Base-by-base conservation (phyloP, 2,113 vertebrate species). In the Mungos mungo region DNA sequence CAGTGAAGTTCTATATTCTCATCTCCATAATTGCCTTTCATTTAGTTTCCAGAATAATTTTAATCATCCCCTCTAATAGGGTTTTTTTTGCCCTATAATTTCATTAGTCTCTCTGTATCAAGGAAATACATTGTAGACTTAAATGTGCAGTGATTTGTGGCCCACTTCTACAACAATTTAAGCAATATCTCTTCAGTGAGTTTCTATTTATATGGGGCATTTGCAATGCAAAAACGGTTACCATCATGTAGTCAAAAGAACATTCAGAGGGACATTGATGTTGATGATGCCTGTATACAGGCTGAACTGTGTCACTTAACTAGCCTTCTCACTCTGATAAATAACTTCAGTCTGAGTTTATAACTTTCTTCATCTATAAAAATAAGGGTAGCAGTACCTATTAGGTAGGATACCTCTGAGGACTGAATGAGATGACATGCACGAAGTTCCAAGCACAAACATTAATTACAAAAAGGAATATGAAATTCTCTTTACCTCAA, bases 391-490 rank as follows among this genome's bases (percentile, higher is more conserved):
- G 27, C 16, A 92, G 13, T 76, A 14, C 71, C 41, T 96, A 47
- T 65, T 86, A 95, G 12, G 19, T 72, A 80, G 18, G 7, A 7
- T 83, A 83, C 41, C 60, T 76, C 4, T n/a, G 29, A 96, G 33
- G 25, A 76, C 87, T 92, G 72, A 77, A 45, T 88, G 65, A 93
- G 54, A 69, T 71, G 69, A 38, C 95, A 0, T 88, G 29, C 90
- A 31, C 76, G 41, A 81, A 89, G 29, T 86, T 82, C 35, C 81
- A 89, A 89, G 87, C 18, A 87, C 47, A 92, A 68, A 71, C 52
- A 50, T 88, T 94, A 57, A 13, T 81, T 91, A 63, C 66, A 93
- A 76, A 90, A 93, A 91, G 80, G n/a, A 95, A 63, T 74, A 77
- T 77, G 74, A 80, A 35, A 69, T 88, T 88, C 27, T 79, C 41